These are phyloP conservation scores for Crossocerus cetratus DNA, from an alignment of 2,888 invertebrate genomes.

Conservation along the genomic window DNA sequence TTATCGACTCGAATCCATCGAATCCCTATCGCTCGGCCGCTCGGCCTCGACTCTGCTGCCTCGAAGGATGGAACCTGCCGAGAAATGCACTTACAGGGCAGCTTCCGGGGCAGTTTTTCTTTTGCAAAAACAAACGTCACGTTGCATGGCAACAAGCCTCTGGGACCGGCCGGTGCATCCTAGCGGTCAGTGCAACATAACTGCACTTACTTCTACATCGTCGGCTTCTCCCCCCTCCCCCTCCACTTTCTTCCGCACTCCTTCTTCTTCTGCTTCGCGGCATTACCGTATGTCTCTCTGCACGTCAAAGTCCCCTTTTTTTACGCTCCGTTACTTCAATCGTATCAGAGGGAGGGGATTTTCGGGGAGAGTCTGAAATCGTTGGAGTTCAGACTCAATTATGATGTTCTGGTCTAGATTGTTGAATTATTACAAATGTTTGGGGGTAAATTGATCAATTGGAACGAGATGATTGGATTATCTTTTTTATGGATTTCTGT, in stretches of 20 bases:
- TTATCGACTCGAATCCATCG: slow-evolving; percentile 6
- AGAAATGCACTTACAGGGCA: not conserved
- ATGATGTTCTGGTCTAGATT: too few species aligned
- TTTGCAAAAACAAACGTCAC: slow-evolving; percentile 45
- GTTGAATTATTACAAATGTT: too few species aligned
- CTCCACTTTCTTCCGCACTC: too few species aligned
- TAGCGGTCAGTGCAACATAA: slow-evolving; percentile 72
- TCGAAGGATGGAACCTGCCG: not conserved
- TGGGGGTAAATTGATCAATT: too few species aligned
- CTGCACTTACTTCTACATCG: slow-evolving; percentile 64
- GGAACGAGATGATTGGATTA: too few species aligned
- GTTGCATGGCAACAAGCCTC: slow-evolving; percentile 64
- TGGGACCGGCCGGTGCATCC: slow-evolving; percentile 43
- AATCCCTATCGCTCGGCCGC: too few species aligned
- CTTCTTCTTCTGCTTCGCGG: slow-evolving; percentile 29
- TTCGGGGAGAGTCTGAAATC: too few species aligned
- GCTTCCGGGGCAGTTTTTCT: slow-evolving; percentile 37
- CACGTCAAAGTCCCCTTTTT: slow-evolving; percentile 16
- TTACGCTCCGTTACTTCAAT: not conserved
- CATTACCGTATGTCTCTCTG: slow-evolving; percentile 46
- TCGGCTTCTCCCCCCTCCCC: slow-evolving; percentile 48
- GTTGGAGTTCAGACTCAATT: too few species aligned
- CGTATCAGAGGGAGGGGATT: too few species aligned
- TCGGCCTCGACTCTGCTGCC: too few species aligned
- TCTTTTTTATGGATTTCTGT: too few species aligned